Base-by-base conservation (phyloP, 2,113 vertebrate genomes). In the Dasyornis broadbenti region DNA sequence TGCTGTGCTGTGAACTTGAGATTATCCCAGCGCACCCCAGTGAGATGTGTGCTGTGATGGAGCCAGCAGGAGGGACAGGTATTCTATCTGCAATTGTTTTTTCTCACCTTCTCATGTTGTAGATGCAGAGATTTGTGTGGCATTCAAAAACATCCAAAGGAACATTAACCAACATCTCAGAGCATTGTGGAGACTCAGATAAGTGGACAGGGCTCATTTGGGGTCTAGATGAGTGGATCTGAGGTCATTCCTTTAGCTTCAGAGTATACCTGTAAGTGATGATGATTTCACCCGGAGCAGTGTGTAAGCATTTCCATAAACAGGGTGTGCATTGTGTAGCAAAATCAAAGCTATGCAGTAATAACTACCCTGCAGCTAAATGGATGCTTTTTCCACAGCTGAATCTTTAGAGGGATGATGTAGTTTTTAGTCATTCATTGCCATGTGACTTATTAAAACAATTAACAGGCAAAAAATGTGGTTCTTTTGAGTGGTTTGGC, bases 361-460 rank as follows among this genome's bases (percentile, higher is more conserved):
- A 96, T 93, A 96, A 97, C 93, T 82, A 69, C 92, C 90, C 91
- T 90, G 63, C 78, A 95, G 94, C 91, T 88, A 94, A 94, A 90
- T 30, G 28, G 82, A 95, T 90, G 95, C 78, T 86, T 95, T 97
- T 94, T 94, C 94, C 76, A 63, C 88, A 94, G 86, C 91, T 94
- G 91, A 97, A 82, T 96, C 89, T 92, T 97, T 87, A 94, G 95
- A 92, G 91, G 50, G 82, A 93, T 93, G 93, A 97, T 90, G 89
- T 89, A 91, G 80, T 82, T 76, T 95, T 96, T 94, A 97, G 93
- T 97, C 95, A 95, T 89, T 95, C 94, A 31, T 78, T 83, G 85
- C 82, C 92, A 88, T 64, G 73, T 97, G 97, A 97, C 91, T 97
- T 91, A 72, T 88, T 91, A 97, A 97, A 96, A 97, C 95, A 97